A percentile compares a stretch with the other conserved stretches of the same genome.
Conservation (phyloP, 92 coral and sea anemone genomes). For the Pocillopora grandis region DNA sequence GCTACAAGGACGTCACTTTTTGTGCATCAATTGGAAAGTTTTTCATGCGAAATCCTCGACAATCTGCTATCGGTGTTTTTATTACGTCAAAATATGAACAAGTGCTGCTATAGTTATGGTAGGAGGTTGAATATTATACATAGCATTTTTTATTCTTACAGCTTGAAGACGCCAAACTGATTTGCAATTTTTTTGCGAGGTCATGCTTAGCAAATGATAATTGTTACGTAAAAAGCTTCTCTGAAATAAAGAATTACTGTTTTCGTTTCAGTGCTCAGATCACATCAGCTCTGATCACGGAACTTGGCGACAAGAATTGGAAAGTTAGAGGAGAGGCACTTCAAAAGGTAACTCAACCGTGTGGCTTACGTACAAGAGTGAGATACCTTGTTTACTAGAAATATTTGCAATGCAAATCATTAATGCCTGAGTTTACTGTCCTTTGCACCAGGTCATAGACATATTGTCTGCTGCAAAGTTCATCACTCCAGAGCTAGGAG, state of each 20-base stretch:
- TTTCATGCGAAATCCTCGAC: too few species aligned
- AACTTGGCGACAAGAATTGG: conserved; percentile 97
- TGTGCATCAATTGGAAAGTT: neutral
- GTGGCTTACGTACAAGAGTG: neutral
- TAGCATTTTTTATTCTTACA: too few species aligned
- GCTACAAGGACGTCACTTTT: neutral
- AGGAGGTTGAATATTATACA: too few species aligned
- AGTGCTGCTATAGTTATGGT: too few species aligned
- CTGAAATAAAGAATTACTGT: neutral
- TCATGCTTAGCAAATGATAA: neutral
- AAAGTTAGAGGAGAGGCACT: conserved; percentile 95
- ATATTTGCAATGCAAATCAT: neutral
- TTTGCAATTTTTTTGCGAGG: neutral
- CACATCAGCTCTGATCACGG: conserved; percentile 77
- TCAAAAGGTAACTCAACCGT: conserved; percentile 71
- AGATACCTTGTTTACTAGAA: too few species aligned
- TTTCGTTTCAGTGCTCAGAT: conserved; percentile 69
- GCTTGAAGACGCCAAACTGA: neutral
- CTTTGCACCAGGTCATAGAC: conserved; percentile 65
- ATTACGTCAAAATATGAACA: too few species aligned
- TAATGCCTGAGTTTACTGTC: neutral
- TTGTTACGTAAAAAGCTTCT: neutral
- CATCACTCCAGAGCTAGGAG: conserved; percentile 89
- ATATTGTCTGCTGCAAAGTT: conserved; percentile 87
- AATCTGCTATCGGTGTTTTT: too few species aligned